These are phyloP conservation scores for Eulemur mongoz DNA, from an alignment of 2,797 vertebrate genomes.

Conservation along the genomic window DNA sequence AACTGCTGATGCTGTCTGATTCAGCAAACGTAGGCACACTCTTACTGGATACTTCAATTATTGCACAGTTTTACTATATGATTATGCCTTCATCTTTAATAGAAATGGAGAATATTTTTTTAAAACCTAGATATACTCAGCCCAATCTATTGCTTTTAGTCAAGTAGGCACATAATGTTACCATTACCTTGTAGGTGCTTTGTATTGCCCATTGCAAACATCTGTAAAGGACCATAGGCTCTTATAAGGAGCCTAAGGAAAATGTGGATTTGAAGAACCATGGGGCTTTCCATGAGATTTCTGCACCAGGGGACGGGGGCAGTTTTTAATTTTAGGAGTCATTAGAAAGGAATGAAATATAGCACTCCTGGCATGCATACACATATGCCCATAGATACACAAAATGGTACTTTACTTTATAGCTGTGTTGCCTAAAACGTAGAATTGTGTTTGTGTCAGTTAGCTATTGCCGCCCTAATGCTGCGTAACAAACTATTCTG, in stretches of 20 bases:
- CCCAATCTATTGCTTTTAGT: background rate
- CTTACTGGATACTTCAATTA: background rate
- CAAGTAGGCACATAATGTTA: background rate
- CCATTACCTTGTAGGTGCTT: background rate
- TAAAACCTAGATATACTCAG: background rate
- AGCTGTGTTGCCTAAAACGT: background rate
- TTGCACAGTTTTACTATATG: background rate
- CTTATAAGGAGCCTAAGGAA: background rate
- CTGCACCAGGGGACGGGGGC: background rate
- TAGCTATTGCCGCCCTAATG: background rate
- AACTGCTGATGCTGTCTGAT: conserved; percentile 63
- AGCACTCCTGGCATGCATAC: background rate
- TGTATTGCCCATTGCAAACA: background rate
- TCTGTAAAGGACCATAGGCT: background rate
- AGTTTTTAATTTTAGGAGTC: background rate
- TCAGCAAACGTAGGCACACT: conserved; percentile 33
- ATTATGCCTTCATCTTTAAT: conserved; percentile 50
- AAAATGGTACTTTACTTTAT: background rate
- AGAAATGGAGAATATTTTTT: background rate
- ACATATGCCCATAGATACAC: background rate
- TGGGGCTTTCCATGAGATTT: background rate
- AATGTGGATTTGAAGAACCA: background rate
- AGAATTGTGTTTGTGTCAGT: background rate
- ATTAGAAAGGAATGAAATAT: conserved; percentile 12
- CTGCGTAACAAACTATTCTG: background rate